Base-by-base conservation (phyloP, 2,113 vertebrate genomes). In the Centropristis striata region DNA sequence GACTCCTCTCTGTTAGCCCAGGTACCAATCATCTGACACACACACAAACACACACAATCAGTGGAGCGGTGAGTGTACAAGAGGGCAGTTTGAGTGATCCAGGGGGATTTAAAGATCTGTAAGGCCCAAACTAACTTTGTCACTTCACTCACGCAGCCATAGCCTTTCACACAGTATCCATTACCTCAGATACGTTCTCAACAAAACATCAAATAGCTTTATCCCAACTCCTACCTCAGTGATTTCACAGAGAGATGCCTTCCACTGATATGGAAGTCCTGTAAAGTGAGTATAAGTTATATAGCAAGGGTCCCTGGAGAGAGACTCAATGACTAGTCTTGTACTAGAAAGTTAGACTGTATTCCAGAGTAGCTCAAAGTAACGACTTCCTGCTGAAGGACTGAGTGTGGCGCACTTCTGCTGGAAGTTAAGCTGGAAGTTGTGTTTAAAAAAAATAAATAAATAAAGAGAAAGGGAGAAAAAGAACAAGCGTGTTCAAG, bases 61-160 rank as follows among this genome's bases (percentile, higher is more conserved):
- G 76, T 61, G 66, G 75, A 90, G 86, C 68, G 42, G 70, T 47
- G 75, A 91, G 84, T 69, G 79, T 71, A 58, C 69, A 72, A 78
- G 73, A 77, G 91, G 88, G 78, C 90, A 90, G 72, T 90, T 84
- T 86, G 86, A 90, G 61, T 46, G 83, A 91, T 90, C 93, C 92
- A 0, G 71, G 21, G 93, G 93, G 91, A 90, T 86, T 91, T 83
- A 60, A 83, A 92, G 91, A 94, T 89, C 89, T 86, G 88, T 88
- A 84, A 90, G 85, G 90, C 85, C 86, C 89, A 93, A 94, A 94
- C 91, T 92, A 92, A 93, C 90, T 94, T 92, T 94, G 93, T 93
- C 92, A 94, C 85, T 92, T 91, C 87, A 55, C 89, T 92, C 91
- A 78, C 51, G 47, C 78, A 81, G 83, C 83, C 83, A 37, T 90